A percentile compares a stretch with the other conserved stretches of the same genome.
Evolutionary conservation across 2,113 vertebrate genomes (phyloP).

Genomic region (Nestor notabilis): DNA sequence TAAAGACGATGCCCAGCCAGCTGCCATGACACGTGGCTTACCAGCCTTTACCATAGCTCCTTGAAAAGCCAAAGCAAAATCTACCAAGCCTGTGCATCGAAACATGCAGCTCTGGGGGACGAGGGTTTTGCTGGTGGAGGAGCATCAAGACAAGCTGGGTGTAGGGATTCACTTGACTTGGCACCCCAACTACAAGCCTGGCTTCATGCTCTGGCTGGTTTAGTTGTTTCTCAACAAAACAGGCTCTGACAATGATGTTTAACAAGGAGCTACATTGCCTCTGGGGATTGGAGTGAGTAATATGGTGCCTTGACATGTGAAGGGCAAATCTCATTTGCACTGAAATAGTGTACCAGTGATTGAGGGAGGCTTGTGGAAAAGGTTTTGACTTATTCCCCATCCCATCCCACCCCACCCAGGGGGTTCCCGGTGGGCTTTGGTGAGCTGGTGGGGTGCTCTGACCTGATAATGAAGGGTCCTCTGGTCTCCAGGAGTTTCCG

Average conservation of each 20-base stretch:
- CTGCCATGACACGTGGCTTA: not conserved
- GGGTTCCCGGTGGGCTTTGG: not conserved
- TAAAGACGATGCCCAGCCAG: not conserved
- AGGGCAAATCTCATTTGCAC: not conserved
- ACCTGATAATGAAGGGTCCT: constrained; percentile 97
- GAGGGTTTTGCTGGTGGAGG: accelerated
- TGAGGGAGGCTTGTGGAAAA: not conserved
- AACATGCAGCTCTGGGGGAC: not conserved
- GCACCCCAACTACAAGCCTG: not conserved
- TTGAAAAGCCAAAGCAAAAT: not conserved
- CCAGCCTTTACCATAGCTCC: not conserved
- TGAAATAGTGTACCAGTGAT: not conserved
- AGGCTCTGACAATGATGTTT: not conserved
- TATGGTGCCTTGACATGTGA: not conserved
- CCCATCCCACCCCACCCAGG: not conserved
- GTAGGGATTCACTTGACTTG: not conserved
- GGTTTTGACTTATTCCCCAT: not conserved
- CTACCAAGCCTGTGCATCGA: too few species aligned
- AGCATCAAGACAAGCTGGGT: accelerated
- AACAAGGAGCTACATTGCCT: not conserved
- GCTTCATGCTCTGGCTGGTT: not conserved
- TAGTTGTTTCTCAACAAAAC: not conserved
- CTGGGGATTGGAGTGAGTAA: not conserved
- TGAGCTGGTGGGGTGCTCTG: not conserved
- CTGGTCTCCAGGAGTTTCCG: constrained; percentile 91